Conservation (phyloP, 2,797 vertebrate genomes). For the Rhynchotus rufescens region DNA sequence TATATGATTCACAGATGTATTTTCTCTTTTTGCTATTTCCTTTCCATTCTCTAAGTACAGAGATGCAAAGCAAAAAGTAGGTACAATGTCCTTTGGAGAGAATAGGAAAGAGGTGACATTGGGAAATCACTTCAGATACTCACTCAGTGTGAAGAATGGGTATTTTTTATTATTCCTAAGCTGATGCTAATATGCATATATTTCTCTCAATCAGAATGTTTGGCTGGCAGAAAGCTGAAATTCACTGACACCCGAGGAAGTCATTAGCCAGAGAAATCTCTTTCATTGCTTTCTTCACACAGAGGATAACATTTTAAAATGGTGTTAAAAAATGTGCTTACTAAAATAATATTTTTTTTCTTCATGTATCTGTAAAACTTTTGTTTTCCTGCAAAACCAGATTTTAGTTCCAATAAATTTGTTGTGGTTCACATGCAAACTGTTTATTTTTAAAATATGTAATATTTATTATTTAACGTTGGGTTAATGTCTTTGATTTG, state of each 20-base stretch:
- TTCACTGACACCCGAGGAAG: not conserved
- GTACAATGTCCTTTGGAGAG: not conserved
- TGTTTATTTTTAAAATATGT: not conserved
- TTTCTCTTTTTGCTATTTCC: not conserved
- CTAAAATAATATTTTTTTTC: not conserved
- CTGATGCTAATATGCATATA: not conserved
- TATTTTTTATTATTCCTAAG: not conserved
- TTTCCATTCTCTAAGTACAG: not conserved
- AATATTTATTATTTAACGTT: not conserved
- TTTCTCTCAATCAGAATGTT: not conserved
- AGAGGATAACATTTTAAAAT: not conserved
- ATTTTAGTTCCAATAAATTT: not conserved
- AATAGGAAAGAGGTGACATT: not conserved
- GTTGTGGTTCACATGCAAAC: not conserved
- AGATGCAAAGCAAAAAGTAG: not conserved
- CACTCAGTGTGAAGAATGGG: not conserved
- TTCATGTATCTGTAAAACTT: not conserved
- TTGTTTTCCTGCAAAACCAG: not conserved
- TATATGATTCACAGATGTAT: not conserved
- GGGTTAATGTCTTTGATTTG: not conserved
- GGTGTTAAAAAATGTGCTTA: not conserved
- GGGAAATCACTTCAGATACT: not conserved
- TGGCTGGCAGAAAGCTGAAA: not conserved
- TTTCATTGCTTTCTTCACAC: not conserved
- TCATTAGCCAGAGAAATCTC: not conserved